Evolutionary conservation across 2,113 vertebrate species (phyloP), one percentile per base, ranked within the genome.

Genomic region (Apodemus speciosus): DNA sequence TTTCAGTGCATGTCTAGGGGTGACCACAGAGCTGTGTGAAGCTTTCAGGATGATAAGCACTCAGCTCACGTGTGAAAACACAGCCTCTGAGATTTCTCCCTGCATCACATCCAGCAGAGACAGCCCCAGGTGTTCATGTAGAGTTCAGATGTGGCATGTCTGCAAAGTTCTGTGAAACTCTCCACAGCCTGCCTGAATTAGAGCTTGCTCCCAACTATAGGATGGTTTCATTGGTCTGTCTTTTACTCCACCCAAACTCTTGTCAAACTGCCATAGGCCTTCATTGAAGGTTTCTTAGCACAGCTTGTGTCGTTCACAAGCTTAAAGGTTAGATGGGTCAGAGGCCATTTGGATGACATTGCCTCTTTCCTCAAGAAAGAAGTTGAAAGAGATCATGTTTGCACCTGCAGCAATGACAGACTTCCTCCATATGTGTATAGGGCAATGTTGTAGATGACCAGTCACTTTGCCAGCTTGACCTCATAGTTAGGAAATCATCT

Each of bases 121-220:
- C n/a, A 72, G 49, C 46, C 85, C 85, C 88, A 93, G 85, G 88
- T 92, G 62, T 85, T 90, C 90, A 73, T 27, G 80, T 73, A 20
- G 69, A 94, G 62, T 90, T 90, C 56, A 73, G 43, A 77, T n/a
- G 16, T 27, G 88, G 84, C 43, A 11, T 71, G 58, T 79, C 81
- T 86, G 81, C 60, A 80, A 92, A 90, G n/a, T 58, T 89, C 68
- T 51, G 71, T 88, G 56, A 81, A 51, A 21, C n/a, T 60, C 81
- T 40, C 46, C 60, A 56, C 21, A 81, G n/a, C 20, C 56, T 49
- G 6, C 60, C 60, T 64, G 77, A 76, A 32, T 68, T 21, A 10
- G 85, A 30, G 30, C n/a, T 38, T 53, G 0, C 72, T 90, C 49
- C 23, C 27, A 85, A 72, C 25, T 43, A 72, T 20, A n/a, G 23